Conservation (phyloP, 2,797 vertebrate genomes). For the Pipistrellus nathusii region DNA sequence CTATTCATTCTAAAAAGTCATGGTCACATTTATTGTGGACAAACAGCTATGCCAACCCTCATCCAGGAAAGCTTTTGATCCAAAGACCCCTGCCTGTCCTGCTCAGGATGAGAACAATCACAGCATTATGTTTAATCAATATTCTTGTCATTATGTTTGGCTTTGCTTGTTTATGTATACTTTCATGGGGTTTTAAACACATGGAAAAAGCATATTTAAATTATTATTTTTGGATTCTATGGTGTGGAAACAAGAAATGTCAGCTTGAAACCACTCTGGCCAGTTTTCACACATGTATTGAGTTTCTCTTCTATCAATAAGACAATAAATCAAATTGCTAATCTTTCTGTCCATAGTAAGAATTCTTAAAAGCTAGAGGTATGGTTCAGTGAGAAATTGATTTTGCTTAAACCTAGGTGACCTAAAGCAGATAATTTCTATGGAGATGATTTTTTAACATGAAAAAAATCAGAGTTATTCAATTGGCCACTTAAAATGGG, state of each 20-base stretch:
- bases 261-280: neutral
- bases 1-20: conserved; percentile 26
- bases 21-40: neutral
- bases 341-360: neutral
- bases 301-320: neutral
- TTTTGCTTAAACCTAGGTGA: neutral
- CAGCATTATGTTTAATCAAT: neutral
- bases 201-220: neutral
- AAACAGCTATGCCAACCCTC: conserved; percentile 14
- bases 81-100: neutral
- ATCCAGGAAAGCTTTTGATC: neutral
- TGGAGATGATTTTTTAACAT: neutral
- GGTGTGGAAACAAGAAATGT: neutral
- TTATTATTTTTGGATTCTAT: neutral
- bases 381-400: neutral
- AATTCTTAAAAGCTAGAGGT: neutral
- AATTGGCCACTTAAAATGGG: neutral
- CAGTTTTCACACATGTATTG: neutral
- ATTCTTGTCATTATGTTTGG: conserved; percentile 11
- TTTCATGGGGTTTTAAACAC: neutral
- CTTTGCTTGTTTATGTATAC: neutral
- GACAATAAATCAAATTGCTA: neutral
- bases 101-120: neutral
- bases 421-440: neutral
- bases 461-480: neutral